These are phyloP conservation scores for Biston stratarius DNA, from an alignment of 2,888 invertebrate genomes.

Conservation along the genomic window DNA sequence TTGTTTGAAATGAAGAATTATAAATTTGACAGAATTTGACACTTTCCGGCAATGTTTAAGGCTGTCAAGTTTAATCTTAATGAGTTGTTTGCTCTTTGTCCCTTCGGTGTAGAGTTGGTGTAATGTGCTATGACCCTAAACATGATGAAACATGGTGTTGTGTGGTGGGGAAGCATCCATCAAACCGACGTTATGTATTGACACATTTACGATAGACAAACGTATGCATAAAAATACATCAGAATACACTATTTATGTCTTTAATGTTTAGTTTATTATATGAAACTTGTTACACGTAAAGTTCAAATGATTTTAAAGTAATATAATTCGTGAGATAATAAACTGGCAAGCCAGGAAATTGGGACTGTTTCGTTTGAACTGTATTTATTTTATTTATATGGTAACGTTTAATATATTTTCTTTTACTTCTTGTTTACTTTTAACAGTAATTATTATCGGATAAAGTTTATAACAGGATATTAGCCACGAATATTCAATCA, in stretches of 20 bases:
- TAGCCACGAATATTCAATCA: not conserved
- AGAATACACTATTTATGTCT: constrained; percentile 22
- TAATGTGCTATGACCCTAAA: constrained; percentile 1
- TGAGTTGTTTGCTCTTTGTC: too few species aligned
- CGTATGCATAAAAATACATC: constrained; percentile 39
- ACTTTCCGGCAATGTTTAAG: too few species aligned
- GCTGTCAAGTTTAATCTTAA: too few species aligned
- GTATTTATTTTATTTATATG: constrained; percentile 18
- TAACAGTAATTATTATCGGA: not conserved
- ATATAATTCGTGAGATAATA: constrained; percentile 27
- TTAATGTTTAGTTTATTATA: constrained; percentile 28
- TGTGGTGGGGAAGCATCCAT: constrained; percentile 55
- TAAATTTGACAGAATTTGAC: too few species aligned
- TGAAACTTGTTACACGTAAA: constrained; percentile 18
- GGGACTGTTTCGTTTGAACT: constrained; percentile 24
- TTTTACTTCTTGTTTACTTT: constrained; percentile 18
- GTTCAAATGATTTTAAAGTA: constrained; percentile 14
- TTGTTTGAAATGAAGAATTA: too few species aligned
- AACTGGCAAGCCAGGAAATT: constrained; percentile 28
- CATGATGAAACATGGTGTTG: not conserved
- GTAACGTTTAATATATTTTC: constrained; percentile 10
- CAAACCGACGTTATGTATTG: constrained; percentile 56
- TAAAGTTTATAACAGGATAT: not conserved
- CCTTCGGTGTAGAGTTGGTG: constrained; percentile 6
- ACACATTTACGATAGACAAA: constrained; percentile 57